Evolutionary conservation across 2,113 vertebrate genomes (phyloP).

Genomic region (Columbina picui): DNA sequence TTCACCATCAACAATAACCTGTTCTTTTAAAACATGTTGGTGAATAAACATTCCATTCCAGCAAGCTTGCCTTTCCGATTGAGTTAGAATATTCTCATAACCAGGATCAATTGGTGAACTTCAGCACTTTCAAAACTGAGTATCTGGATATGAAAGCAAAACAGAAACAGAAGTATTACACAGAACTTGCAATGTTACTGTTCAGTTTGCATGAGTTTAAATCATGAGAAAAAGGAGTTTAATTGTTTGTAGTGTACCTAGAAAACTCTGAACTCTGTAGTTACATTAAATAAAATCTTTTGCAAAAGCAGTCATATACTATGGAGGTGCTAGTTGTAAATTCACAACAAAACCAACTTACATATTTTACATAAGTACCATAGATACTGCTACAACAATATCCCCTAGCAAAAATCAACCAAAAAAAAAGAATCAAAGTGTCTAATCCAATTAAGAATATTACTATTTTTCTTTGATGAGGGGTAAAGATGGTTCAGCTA

Average conservation of each 20-base stretch:
- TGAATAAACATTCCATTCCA: neutral
- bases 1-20: neutral
- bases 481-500: neutral
- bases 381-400: neutral
- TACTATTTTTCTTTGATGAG: neutral
- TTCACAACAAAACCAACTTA: neutral
- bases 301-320: neutral
- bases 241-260: neutral
- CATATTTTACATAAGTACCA: neutral
- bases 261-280: neutral
- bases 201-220: neutral
- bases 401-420: accelerated
- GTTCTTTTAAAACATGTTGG: neutral
- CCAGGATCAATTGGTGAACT: accelerated
- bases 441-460: neutral
- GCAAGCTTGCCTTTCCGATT: neutral
- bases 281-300: neutral
- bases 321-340: neutral
- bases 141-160: neutral
- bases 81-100: neutral
- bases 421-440: neutral
- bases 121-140: neutral
- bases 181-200: neutral
- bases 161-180: neutral
- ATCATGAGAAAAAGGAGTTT: no score